Conservation (phyloP, 1,140 invertebrate genomes). For the Hestina assimilis region DNA sequence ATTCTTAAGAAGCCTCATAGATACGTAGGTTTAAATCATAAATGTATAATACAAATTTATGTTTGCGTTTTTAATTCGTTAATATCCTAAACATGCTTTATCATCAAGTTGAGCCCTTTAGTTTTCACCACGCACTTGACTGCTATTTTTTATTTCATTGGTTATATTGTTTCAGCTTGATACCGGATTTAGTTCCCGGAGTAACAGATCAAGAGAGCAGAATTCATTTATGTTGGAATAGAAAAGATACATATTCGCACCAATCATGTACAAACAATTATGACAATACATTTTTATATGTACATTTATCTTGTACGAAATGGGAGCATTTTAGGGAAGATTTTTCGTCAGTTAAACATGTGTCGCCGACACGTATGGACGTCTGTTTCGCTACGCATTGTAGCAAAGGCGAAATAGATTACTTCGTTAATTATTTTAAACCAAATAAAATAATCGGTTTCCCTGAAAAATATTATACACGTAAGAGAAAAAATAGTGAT, state of each 20-base stretch:
- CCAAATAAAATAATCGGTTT: slow-evolving; percentile 46
- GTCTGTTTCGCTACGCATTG: slow-evolving; percentile 84
- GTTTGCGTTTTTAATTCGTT: background rate
- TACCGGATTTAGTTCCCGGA: slow-evolving; percentile 34
- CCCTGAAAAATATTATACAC: slow-evolving; percentile 15
- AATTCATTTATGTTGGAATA: slow-evolving; percentile 38
- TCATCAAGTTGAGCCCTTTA: no score
- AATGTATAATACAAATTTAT: background rate
- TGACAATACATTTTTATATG: slow-evolving; percentile 28
- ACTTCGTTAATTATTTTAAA: slow-evolving; percentile 48
- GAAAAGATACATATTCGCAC: slow-evolving; percentile 11
- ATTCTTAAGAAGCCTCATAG: no score
- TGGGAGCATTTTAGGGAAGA: slow-evolving; percentile 70
- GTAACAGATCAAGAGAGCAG: slow-evolving; percentile 40
- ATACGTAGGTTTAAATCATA: no score
- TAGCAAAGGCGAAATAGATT: slow-evolving; percentile 67
- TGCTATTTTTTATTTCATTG: background rate
- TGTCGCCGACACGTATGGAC: slow-evolving; percentile 50
- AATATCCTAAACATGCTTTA: no score
- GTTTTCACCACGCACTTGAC: no score
- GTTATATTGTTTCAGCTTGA: slow-evolving; percentile 35
- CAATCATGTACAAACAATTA: slow-evolving; percentile 6
- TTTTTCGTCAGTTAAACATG: slow-evolving; percentile 43
- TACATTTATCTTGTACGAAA: slow-evolving; percentile 76
- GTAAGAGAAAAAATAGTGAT: background rate